Percentiles rank a stretch among this genome's conserved stretches.
Evolutionary conservation across 1,140 invertebrate genomes (phyloP).

Genomic region (Pantala flavescens): DNA sequence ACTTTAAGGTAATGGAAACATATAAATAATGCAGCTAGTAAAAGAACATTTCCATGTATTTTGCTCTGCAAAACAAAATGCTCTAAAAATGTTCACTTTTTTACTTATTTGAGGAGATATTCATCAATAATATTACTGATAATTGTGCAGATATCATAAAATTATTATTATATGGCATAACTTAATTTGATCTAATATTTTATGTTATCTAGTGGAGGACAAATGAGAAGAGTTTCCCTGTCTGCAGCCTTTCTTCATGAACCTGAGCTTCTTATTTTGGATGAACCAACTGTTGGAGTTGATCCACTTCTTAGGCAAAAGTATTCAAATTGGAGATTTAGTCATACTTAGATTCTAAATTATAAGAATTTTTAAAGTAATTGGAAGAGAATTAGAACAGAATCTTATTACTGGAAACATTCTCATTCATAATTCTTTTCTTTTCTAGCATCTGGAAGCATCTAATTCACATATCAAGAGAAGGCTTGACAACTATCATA

Average conservation of each 20-base stretch:
- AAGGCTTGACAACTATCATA: slow-evolving; percentile 32
- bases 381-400: neutral
- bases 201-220: slow-evolving; percentile 54
- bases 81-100: no score
- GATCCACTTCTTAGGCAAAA: slow-evolving; percentile 40
- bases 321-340: slow-evolving; percentile 30
- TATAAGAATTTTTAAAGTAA: neutral
- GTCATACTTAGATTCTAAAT: no score
- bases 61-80: no score
- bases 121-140: no score
- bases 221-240: slow-evolving; percentile 78
- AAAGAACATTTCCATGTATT: no score
- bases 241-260: slow-evolving; percentile 78
- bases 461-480: slow-evolving; percentile 36
- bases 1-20: slow-evolving; percentile 54
- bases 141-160: no score
- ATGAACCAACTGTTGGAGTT: slow-evolving; percentile 82
- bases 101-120: no score
- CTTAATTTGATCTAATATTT: no score
- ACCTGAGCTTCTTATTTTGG: slow-evolving; percentile 81
- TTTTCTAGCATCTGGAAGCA: slow-evolving; percentile 44
- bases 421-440: neutral
- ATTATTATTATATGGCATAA: no score
- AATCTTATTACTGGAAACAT: neutral
- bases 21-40: no score